phyloP scores from a whole-genome alignment of 1,140 invertebrate genomes.

The Papilio polytes region DNA sequence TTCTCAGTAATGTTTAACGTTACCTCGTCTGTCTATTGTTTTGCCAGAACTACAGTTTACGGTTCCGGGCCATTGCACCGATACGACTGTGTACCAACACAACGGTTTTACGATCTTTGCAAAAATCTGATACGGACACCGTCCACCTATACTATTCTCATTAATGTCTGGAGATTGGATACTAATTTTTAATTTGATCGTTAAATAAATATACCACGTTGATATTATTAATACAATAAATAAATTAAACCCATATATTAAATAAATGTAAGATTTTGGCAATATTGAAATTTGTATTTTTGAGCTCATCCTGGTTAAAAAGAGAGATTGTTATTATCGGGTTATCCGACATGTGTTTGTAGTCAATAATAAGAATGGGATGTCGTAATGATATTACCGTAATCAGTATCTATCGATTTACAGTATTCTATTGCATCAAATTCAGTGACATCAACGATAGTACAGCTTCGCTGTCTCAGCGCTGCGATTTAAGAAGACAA shows the following conservation, averaged over 20 bases:
- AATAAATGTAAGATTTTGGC: background rate
- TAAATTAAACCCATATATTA: background rate
- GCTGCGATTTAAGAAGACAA: constrained; percentile 79
- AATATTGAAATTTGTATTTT: background rate
- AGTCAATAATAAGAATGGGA: background rate
- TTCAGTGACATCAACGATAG: constrained; percentile 43
- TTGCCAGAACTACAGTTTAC: constrained; percentile 51
- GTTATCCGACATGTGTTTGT: background rate
- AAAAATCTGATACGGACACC: constrained; percentile 76
- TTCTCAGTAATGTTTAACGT: constrained; percentile 26
- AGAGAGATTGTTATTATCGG: background rate
- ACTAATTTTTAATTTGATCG: background rate
- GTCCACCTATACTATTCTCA: constrained; percentile 51
- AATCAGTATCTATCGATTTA: background rate
- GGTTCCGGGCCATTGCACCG: constrained; percentile 67
- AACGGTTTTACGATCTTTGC: constrained; percentile 70
- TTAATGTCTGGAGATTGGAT: constrained; percentile 45
- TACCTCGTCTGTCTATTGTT: constrained; percentile 40
- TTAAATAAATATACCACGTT: background rate
- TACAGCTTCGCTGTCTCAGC: constrained; percentile 60
- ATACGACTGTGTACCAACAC: constrained; percentile 61
- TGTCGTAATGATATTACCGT: background rate
- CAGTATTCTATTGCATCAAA: constrained; percentile 34
- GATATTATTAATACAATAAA: background rate
- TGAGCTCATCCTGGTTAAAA: background rate